Conservation (phyloP, 2,797 vertebrate species). For the Artibeus lituratus region DNA sequence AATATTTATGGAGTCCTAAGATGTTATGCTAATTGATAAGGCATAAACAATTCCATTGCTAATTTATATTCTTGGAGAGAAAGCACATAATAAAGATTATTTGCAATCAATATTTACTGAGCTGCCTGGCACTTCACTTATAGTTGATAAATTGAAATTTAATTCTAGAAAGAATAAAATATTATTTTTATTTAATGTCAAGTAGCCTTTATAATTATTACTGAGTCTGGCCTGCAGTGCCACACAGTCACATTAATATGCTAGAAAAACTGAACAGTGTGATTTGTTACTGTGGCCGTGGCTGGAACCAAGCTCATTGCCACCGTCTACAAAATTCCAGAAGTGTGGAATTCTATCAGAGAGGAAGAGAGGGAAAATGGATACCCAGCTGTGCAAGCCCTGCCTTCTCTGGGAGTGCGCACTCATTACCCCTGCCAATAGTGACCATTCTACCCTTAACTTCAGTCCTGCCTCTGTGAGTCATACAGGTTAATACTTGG, state of each 20-base stretch:
- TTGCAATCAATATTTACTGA: background rate
- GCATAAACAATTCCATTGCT: background rate
- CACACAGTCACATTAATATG: background rate
- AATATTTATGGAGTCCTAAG: background rate
- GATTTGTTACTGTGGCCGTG: background rate
- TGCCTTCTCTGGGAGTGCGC: background rate
- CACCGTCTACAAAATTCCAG: background rate
- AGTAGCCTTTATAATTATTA: background rate
- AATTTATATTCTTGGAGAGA: background rate
- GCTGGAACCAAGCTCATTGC: background rate
- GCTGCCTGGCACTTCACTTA: background rate
- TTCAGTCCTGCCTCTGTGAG: background rate
- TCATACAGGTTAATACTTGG: background rate
- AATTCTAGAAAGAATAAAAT: slow-evolving; percentile 6
- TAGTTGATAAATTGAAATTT: slow-evolving; percentile 17
- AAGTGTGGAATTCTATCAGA: background rate
- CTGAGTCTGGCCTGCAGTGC: background rate
- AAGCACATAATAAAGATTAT: background rate
- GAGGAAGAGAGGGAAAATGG: background rate
- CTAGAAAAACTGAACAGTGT: background rate
- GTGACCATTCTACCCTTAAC: background rate
- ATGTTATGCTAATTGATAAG: background rate
- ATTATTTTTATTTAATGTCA: background rate
- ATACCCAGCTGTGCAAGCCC: background rate
- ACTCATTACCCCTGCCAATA: background rate